phyloP scores from a whole-genome alignment of 2,113 vertebrate species.

The Antechinus stuartii region DNA sequence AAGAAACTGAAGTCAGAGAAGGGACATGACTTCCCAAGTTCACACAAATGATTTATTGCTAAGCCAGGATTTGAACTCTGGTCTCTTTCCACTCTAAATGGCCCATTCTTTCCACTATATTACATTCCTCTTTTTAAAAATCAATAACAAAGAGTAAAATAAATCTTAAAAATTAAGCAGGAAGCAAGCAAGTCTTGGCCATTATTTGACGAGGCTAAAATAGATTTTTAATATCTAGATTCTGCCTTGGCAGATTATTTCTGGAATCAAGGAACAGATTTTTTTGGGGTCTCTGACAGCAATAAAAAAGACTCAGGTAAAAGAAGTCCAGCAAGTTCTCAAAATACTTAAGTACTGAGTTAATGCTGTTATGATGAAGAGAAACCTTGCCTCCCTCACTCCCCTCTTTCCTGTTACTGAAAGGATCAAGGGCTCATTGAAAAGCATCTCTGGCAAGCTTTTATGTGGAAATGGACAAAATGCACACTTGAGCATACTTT shows the following conservation, averaged over 20 bases:
- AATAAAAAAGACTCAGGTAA: conserved; percentile 76
- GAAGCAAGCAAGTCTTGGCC: neutral
- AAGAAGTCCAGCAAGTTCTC: conserved; percentile 67
- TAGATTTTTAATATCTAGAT: conserved; percentile 67
- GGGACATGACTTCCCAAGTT: neutral
- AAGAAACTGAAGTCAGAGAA: neutral
- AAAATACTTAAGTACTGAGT: conserved; percentile 62
- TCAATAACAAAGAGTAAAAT: neutral
- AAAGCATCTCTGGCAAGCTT: conserved; percentile 55
- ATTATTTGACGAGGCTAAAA: neutral
- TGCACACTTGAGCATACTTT: neutral
- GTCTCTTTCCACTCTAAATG: neutral
- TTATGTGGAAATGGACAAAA: conserved; percentile 58
- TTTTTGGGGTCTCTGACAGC: conserved; percentile 77
- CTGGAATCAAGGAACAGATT: conserved; percentile 68
- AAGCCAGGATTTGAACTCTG: neutral
- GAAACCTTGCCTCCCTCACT: conserved; percentile 49
- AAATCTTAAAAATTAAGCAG: neutral
- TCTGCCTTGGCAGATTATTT: conserved; percentile 73
- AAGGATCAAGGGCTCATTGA: conserved; percentile 72
- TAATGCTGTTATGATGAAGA: conserved; percentile 65
- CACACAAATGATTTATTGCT: too few relatives aligned
- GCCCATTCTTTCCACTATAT: neutral
- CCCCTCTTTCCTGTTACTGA: conserved; percentile 50
- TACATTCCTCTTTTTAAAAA: neutral